Evolutionary conservation across 2,797 vertebrate species (phyloP).

Genomic region (Lerista edwardsae): DNA sequence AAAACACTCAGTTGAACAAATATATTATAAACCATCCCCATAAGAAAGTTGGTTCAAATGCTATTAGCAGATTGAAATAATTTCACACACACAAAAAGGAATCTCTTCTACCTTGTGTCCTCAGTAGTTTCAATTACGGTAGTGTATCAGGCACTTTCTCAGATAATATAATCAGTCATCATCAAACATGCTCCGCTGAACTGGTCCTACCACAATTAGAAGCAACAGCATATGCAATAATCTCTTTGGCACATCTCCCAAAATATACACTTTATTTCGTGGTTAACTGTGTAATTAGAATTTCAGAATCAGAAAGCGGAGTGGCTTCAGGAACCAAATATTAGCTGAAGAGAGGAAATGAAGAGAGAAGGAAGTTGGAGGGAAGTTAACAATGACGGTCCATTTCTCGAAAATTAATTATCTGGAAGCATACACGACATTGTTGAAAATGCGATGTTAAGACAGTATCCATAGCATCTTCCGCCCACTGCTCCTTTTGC

Average conservation of each 20-base stretch:
- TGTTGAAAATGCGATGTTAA: constrained; percentile 14
- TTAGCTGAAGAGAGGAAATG: constrained; percentile 25
- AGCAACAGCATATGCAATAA: constrained; percentile 48
- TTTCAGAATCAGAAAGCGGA: constrained; percentile 58
- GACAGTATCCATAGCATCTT: not conserved
- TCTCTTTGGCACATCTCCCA: constrained; percentile 53
- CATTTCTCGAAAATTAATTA: constrained; percentile 13
- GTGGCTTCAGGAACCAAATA: constrained; percentile 33
- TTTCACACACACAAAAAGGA: not conserved
- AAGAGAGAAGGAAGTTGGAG: constrained; percentile 1
- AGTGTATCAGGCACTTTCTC: constrained; percentile 41
- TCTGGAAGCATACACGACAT: constrained; percentile 10
- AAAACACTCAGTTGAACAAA: constrained; percentile 40
- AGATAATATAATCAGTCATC: constrained; percentile 34
- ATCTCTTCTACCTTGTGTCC: constrained; percentile 29
- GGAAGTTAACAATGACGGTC: not conserved
- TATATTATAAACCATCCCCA: not conserved
- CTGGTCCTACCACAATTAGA: constrained; percentile 39
- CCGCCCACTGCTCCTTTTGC: constrained; percentile 25
- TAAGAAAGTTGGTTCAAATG: constrained; percentile 23
- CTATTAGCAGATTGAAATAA: constrained; percentile 23
- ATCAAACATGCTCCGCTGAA: constrained; percentile 43
- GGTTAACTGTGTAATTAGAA: constrained; percentile 61
- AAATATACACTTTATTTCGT: constrained; percentile 67
- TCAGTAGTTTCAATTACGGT: constrained; percentile 26